phyloP scores from a whole-genome alignment of 2,113 vertebrate genomes.

The Butorides virescens region DNA sequence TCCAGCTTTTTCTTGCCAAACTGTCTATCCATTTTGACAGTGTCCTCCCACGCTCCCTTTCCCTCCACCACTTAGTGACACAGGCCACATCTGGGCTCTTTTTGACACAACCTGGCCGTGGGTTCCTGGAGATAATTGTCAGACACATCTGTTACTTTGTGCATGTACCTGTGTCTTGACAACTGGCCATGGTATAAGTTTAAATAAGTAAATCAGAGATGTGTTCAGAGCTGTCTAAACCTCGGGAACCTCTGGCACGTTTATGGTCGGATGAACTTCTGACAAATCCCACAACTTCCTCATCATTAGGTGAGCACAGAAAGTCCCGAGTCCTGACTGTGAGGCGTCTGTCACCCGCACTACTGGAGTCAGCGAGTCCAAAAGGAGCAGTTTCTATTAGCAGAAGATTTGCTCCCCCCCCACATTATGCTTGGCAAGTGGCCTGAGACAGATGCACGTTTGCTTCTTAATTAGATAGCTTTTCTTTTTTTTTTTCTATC shows the following conservation, averaged over 20 bases:
- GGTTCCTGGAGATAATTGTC: background rate
- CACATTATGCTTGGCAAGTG: conserved; percentile 63
- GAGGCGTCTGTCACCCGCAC: background rate
- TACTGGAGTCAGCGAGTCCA: background rate
- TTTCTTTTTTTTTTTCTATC: background rate
- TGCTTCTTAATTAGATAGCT: conserved; percentile 49
- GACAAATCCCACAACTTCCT: conserved; percentile 16
- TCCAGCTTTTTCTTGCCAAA: background rate
- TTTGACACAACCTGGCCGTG: background rate
- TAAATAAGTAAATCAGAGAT: background rate
- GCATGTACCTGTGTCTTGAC: background rate
- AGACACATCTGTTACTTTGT: background rate
- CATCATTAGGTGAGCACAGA: background rate
- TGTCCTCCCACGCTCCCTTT: background rate
- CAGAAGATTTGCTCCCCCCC: background rate
- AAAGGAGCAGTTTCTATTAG: conserved; percentile 22
- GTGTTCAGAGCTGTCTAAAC: background rate
- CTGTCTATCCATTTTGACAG: background rate
- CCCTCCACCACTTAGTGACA: background rate
- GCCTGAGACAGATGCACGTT: conserved; percentile 57
- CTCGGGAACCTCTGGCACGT: background rate
- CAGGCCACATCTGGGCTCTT: background rate
- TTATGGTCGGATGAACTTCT: background rate
- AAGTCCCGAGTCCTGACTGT: background rate
- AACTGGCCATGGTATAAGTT: background rate